Percentiles rank a stretch among this genome's conserved stretches.
phyloP scores from a whole-genome alignment of 2,113 vertebrate genomes.

The Prolemur simus region DNA sequence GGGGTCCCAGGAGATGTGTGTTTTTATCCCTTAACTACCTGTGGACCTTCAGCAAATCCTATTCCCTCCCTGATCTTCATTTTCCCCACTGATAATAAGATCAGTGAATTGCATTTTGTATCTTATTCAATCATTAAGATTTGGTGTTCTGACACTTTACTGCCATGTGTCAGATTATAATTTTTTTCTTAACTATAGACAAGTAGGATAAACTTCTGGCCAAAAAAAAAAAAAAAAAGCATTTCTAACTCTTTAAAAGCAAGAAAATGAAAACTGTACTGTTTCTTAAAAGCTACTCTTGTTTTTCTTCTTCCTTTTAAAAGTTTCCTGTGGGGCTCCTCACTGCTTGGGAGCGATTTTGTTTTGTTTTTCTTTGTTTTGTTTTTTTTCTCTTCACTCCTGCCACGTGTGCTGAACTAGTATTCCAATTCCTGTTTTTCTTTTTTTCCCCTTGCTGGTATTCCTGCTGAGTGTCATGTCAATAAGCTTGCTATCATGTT shows the following conservation, averaged over 20 bases:
- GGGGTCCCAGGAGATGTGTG: neutral
- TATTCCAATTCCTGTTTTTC: neutral
- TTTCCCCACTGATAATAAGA: neutral
- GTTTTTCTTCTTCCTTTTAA: neutral
- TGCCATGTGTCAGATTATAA: neutral
- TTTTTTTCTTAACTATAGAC: neutral
- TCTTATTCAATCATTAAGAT: neutral
- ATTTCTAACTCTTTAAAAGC: conserved; percentile 4
- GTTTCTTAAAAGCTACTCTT: neutral
- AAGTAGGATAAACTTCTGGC: neutral
- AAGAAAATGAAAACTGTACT: neutral
- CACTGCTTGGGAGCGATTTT: neutral
- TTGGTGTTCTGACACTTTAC: neutral
- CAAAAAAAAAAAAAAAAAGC: neutral
- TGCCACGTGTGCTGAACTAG: neutral
- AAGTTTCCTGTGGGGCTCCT: neutral
- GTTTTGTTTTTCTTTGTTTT: neutral
- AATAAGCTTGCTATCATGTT: neutral
- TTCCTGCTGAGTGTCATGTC: neutral
- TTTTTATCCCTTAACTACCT: neutral
- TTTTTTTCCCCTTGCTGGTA: neutral
- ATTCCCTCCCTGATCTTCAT: neutral
- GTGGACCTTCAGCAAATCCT: neutral
- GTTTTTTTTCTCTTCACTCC: too few species aligned
- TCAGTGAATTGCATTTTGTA: neutral